Evolutionary conservation across 2,113 vertebrate species (phyloP).

Genomic region (Urocitellus parryii): DNA sequence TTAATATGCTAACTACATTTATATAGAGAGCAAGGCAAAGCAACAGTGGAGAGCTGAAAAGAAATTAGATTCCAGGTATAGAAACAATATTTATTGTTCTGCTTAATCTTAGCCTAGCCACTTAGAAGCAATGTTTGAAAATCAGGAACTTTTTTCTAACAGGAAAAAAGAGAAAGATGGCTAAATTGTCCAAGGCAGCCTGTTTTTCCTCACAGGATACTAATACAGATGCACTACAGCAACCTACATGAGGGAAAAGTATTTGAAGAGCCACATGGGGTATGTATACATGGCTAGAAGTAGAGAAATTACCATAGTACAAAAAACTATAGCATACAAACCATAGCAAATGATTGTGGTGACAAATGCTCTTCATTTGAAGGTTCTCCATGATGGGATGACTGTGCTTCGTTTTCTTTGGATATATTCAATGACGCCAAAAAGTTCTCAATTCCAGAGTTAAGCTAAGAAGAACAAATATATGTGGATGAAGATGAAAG

Average conservation of each 20-base stretch:
- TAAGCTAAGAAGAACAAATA: conserved; percentile 84
- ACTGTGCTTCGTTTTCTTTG: conserved; percentile 87
- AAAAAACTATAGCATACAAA: conserved; percentile 83
- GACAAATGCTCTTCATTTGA: conserved; percentile 92
- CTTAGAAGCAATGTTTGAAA: conserved; percentile 28
- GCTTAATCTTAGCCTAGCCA: not conserved
- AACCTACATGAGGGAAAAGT: not conserved
- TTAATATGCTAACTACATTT: conserved; percentile 12
- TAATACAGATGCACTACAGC: not conserved
- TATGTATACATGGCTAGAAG: not conserved
- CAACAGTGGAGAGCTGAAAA: not conserved
- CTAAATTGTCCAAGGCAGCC: not conserved
- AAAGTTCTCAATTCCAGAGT: conserved; percentile 93
- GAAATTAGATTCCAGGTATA: not conserved
- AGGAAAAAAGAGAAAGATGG: not conserved
- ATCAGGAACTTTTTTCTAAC: not conserved
- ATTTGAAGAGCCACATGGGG: not conserved
- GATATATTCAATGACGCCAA: conserved; percentile 93
- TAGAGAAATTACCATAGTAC: not conserved
- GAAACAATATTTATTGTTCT: not conserved
- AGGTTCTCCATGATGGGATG: conserved; percentile 78
- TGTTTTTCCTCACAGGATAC: not conserved
- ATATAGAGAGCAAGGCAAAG: conserved; percentile 7
- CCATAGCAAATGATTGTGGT: conserved; percentile 98
- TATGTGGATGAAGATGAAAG: conserved; percentile 29